Evolutionary conservation across 2,113 vertebrate genomes (phyloP).

Genomic region (Pteropus alecto): DNA sequence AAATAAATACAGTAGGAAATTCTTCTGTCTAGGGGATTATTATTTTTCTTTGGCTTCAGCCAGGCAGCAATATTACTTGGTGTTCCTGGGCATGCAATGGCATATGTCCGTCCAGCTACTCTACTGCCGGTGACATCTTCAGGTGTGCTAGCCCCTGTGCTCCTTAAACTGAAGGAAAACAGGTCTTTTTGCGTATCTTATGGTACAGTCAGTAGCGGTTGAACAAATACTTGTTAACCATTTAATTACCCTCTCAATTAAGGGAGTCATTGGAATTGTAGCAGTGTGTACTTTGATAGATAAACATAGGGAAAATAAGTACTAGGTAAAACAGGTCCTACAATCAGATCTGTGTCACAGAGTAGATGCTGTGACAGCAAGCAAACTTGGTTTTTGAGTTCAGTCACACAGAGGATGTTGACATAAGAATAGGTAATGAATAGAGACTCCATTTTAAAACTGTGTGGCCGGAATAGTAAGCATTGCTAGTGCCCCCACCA

Average conservation of each 20-base stretch:
- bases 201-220: accelerated
- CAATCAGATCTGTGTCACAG: background rate
- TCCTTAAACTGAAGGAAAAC: background rate
- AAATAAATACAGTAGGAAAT: background rate
- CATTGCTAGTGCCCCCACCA: accelerated
- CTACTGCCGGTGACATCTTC: background rate
- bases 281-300: background rate
- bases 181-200: background rate
- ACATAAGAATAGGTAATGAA: background rate
- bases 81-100: background rate
- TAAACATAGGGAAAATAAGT: background rate
- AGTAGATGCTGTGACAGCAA: background rate
- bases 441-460: background rate
- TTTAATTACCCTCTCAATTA: background rate
- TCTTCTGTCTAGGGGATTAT: background rate
- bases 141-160: background rate
- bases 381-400: background rate
- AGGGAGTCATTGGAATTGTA: background rate
- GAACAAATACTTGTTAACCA: background rate
- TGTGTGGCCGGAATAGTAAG: background rate
- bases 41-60: background rate
- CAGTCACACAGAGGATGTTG: background rate
- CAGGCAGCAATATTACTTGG: background rate
- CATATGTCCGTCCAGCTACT: background rate
- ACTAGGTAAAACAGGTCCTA: background rate